Base-by-base conservation (phyloP, 2,888 invertebrate genomes). In the Rhagium mordax region DNA sequence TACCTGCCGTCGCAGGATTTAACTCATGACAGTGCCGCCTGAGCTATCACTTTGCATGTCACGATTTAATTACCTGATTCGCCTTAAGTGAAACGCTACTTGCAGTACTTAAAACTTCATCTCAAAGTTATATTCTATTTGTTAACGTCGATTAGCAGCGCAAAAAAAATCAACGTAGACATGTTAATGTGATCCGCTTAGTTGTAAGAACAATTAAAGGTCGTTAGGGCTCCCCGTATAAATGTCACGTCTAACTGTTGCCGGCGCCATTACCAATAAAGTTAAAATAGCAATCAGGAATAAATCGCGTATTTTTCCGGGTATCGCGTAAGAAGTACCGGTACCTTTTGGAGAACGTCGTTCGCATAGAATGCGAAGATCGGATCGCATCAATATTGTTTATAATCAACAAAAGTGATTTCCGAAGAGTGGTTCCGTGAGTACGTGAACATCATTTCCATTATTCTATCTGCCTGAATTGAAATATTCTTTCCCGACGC, bases 171-270 rank as follows among this genome's bases (percentile, higher is more conserved):
- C 13, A 13, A 41, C 13, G n/a, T 41, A 4, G 41, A 41, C n/a
- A 41, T 41, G 41, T 41, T 41, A n/a, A 41, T 41, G 41, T 41
- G n/a, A n/a, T 41, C 41, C 10, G 41, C 41, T 41, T 41, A n/a
- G n/a, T n/a, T 41, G 41, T 16, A 33, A 53, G 24, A 70, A 75
- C 72, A 72, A 75, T 72, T 72, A 75, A 62, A 70, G 75, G 75
- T 75, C 75, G 48, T 29, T 67, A 41, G 21, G 66, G 60, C 66
- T 62, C 68, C 71, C 65, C 71, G 48, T 48, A 74, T 74, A 76
- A 74, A 74, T 70, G 67, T 74, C 64, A 41, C 27, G 51, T 66
- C 64, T 76, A 76, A 76, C 76, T 71, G 76, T 62, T 41, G 57
- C 15, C 51, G 10, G 13, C 13, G 51, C 29, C 59, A 41, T 66